Evolutionary conservation across 2,113 vertebrate species (phyloP), one percentile per base, ranked within the genome.

Genomic region (Nothoprocta pentlandii): DNA sequence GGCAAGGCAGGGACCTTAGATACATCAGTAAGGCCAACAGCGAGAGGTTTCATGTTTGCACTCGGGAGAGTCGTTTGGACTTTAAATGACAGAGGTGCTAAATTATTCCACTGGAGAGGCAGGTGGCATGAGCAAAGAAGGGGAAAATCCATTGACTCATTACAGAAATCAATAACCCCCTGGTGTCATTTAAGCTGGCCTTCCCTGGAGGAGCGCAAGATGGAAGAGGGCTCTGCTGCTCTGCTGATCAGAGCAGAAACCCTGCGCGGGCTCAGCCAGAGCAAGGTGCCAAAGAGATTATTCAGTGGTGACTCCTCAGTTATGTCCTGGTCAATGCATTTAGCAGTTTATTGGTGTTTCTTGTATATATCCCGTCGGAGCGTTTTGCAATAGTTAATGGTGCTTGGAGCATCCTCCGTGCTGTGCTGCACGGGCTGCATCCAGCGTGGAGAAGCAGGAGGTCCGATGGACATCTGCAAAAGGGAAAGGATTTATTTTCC

Each of bases 81-180:
- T 86, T 76, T 42, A 90, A 94, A 94, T 84, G 85, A 44, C 87
- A 84, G 69, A 91, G 77, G 47, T 0, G 3, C 83, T 92, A 86
- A 92, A 75, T 95, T 92, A 88, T 94, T 93, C 90, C 66, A 5
- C 0, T 1, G 88, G 54, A 90, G 47, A 42, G 25, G 66, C 73
- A 88, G 80, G 17, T 17, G 42, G 22, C 63, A 61, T 70, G 90
- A 94, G 63, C 10, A 0, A 61, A 75, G 87, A 36, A 87, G 47
- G 26, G 90, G 77, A 63, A 92, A 94, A 96, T 96, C 95, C 95
- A 94, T 95, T 58, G 83, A 66, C 94, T 92, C 88, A 25, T 79
- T 73, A 26, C 36, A 26, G 83, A 75, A 95, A 94, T 96, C 96
- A 66, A 89, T 94, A 89, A 21, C 66, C 69, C 85, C 66, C 93